Evolutionary conservation across 2,888 invertebrate genomes (phyloP).

Genomic region (Pharmacophagus antenor): DNA sequence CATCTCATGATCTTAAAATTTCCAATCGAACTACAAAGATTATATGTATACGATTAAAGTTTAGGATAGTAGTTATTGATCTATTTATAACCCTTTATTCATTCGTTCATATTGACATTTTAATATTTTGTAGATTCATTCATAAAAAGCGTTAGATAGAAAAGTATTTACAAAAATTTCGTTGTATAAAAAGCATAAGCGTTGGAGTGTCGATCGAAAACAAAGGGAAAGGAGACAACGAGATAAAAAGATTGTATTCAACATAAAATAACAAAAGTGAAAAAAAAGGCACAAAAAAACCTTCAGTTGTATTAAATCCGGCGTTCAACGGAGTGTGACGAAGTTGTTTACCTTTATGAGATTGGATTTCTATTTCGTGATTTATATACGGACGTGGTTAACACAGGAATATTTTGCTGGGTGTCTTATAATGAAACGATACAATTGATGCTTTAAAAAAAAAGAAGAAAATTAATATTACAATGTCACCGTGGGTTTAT

Average conservation of each 20-base stretch:
- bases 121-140: neutral
- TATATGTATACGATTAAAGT: too few relatives aligned
- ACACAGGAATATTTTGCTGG: slow-evolving; percentile 13
- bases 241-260: slow-evolving; percentile 29
- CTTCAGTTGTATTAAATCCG: slow-evolving; percentile 29
- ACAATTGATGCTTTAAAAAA: too few relatives aligned
- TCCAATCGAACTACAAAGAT: too few relatives aligned
- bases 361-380: slow-evolving; percentile 30
- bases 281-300: slow-evolving; percentile 27
- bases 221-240: slow-evolving; percentile 26
- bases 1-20: too few relatives aligned
- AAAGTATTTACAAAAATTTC: neutral
- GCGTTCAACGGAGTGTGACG: slow-evolving; percentile 28
- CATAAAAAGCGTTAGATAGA: neutral
- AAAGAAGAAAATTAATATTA: neutral
- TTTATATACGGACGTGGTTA: slow-evolving; percentile 24
- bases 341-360: slow-evolving; percentile 31
- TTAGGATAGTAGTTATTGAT: too few relatives aligned
- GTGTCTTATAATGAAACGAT: slow-evolving; percentile 7
- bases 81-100: too few relatives aligned
- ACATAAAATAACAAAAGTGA: slow-evolving; percentile 29
- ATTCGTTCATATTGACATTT: neutral
- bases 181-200: slow-evolving; percentile 14
- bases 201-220: slow-evolving; percentile 31
- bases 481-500: neutral